Base-by-base conservation (phyloP, 1,140 invertebrate genomes). In the Pachypeltis micranthus region DNA sequence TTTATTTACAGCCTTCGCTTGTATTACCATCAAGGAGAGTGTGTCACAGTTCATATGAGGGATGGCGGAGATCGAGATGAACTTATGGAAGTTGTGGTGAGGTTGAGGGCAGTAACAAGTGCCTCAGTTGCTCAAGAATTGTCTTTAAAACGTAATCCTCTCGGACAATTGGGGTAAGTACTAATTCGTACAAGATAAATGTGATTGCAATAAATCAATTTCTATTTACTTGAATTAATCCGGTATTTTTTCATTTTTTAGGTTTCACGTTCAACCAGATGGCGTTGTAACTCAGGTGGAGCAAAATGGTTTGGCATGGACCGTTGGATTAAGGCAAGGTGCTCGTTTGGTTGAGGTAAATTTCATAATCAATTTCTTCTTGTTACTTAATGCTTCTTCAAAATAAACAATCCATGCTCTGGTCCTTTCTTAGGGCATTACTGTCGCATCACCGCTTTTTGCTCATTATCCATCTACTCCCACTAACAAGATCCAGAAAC, bases 201-300 rank as follows among this genome's bases (percentile, higher is more conserved):
- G n/a, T n/a, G n/a, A n/a, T n/a, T n/a, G n/a, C n/a, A n/a, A n/a
- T n/a, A n/a, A n/a, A n/a, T n/a, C n/a, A n/a, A n/a, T n/a, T n/a
- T n/a, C n/a, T n/a, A n/a, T n/a, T n/a, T n/a, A n/a, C n/a, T n/a
- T n/a, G n/a, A n/a, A n/a, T n/a, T n/a, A n/a, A n/a, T n/a, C n/a
- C n/a, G n/a, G n/a, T n/a, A n/a, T n/a, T n/a, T 44, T 44, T 44
- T 44, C 34, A n/a, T 12, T 44, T 44, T 44, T 44, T 44, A 63
- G 62, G 26, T 97, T 97, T 77, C 92, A 97, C 74, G 91, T 97
- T 24, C 92, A 96, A 71, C 89, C 91, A 14, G 94, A 97, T 75
- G 95, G 94, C 2, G 83, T 97, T 2, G 91, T 98, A 1, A 96
- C 91, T 1, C 88, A 95, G 71, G 93, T 97, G 0, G 93, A 96